These are phyloP conservation scores for Grapholita molesta DNA, from an alignment of 1,140 invertebrate genomes.

Conservation along the genomic window DNA sequence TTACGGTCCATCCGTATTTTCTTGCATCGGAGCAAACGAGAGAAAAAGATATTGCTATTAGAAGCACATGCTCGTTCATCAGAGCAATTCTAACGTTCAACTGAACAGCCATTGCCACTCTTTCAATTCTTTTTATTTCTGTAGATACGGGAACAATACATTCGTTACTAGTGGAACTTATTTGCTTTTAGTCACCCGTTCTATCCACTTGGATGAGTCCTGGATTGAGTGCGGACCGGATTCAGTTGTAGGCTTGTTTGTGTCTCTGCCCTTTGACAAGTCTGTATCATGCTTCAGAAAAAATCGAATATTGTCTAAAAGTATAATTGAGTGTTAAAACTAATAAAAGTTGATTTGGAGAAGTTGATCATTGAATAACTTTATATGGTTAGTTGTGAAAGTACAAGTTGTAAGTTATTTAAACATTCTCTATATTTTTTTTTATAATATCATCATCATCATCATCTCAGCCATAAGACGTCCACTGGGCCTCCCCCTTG, in stretches of 20 bases:
- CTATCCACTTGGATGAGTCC: slow-evolving; percentile 57
- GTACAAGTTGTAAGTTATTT: too few species aligned
- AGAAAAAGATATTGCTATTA: slow-evolving; percentile 60
- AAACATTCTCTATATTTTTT: too few species aligned
- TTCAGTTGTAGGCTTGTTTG: slow-evolving; percentile 37
- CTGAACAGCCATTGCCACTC: slow-evolving; percentile 43
- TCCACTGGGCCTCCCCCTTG: too few species aligned
- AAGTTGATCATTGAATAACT: background rate
- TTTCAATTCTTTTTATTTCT: slow-evolving; percentile 55
- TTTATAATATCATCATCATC: too few species aligned
- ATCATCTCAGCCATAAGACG: too few species aligned
- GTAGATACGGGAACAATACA: slow-evolving; percentile 63
- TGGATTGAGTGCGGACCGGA: slow-evolving; percentile 28
- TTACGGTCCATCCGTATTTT: background rate
- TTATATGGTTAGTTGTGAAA: too few species aligned
- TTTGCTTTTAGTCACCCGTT: slow-evolving; percentile 43
- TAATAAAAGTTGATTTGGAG: slow-evolving; percentile 25
- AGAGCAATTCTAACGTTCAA: slow-evolving; percentile 57
- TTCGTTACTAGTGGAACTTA: slow-evolving; percentile 52
- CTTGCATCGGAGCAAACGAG: slow-evolving; percentile 32
- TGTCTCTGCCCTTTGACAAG: background rate
- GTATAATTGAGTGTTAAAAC: slow-evolving; percentile 10
- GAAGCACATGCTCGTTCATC: slow-evolving; percentile 62
- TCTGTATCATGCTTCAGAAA: background rate
- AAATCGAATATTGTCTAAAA: slow-evolving; percentile 9